A percentile compares a stretch with the other conserved stretches of the same genome.
phyloP scores from a whole-genome alignment of 1,140 invertebrate species.

The Episyrphus balteatus region DNA sequence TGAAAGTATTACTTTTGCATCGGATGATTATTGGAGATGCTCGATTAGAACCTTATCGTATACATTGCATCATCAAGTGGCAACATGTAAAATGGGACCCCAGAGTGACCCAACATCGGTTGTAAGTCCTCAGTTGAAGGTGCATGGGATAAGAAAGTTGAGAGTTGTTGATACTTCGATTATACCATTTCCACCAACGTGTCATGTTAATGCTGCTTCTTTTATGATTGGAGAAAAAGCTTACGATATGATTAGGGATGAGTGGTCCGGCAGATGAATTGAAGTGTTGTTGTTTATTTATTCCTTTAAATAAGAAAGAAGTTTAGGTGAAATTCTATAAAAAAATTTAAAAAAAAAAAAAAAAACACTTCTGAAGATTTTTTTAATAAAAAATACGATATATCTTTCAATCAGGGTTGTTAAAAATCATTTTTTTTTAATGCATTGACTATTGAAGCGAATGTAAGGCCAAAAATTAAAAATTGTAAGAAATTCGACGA shows the following conservation, averaged over 20 bases:
- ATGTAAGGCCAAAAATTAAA: too few species aligned
- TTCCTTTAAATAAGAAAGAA: conserved; percentile 8
- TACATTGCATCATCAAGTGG: conserved; percentile 59
- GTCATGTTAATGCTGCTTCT: conserved; percentile 61
- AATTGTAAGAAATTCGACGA: too few species aligned
- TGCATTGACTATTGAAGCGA: too few species aligned
- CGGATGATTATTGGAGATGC: conserved; percentile 65
- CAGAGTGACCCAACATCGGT: conserved; percentile 53
- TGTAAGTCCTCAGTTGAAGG: conserved; percentile 59
- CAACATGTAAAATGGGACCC: conserved; percentile 70
- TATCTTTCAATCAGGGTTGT: too few species aligned
- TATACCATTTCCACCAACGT: conserved; percentile 57
- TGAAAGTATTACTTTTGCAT: conserved; percentile 40
- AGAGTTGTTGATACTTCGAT: conserved; percentile 66
- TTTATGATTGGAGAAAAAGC: conserved; percentile 85
- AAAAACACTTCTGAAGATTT: too few species aligned
- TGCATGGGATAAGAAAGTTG: conserved; percentile 57
- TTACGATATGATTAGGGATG: conserved; percentile 64
- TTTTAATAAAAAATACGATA: too few species aligned
- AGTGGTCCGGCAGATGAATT: conserved; percentile 37
- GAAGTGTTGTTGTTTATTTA: neutral
- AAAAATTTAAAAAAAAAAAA: conserved; percentile 14
- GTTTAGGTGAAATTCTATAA: conserved; percentile 19
- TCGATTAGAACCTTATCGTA: conserved; percentile 49
- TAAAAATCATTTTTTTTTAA: too few species aligned